Conservation (phyloP, 2,113 vertebrate genomes). For the Cyprinodon variegatus region DNA sequence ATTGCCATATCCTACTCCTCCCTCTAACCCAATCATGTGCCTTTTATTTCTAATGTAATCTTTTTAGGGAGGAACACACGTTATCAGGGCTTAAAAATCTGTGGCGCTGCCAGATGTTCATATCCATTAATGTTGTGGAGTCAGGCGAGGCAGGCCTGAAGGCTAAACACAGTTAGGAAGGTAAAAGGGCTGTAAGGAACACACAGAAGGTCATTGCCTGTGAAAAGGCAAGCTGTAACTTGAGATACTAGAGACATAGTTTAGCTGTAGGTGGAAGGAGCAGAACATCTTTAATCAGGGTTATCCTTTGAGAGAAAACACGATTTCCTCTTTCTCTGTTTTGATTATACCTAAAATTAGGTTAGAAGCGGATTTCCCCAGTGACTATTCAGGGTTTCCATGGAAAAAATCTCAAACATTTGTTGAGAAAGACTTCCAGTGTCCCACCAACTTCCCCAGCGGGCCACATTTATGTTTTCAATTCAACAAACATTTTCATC, state of each 20-base stretch:
- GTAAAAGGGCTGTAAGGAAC: constrained; percentile 22
- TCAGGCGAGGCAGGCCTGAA: constrained; percentile 53
- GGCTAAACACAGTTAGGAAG: constrained; percentile 50
- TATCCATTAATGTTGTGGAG: constrained; percentile 66
- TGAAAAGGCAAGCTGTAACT: constrained; percentile 52
- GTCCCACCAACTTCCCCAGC: constrained; percentile 28
- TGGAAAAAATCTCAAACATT: constrained; percentile 22
- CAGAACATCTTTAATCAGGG: constrained; percentile 31
- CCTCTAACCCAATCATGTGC: constrained; percentile 64
- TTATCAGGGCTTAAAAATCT: constrained; percentile 66
- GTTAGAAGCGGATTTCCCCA: not conserved
- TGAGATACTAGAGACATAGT: constrained; percentile 45
- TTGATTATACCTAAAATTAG: constrained; percentile 7
- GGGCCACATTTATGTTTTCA: constrained; percentile 44
- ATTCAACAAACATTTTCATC: constrained; percentile 9
- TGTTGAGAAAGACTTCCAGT: constrained; percentile 33
- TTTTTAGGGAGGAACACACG: constrained; percentile 53
- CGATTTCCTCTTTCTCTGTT: constrained; percentile 13
- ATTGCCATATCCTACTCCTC: constrained; percentile 57
- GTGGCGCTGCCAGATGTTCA: constrained; percentile 63
- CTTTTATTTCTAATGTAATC: constrained; percentile 67
- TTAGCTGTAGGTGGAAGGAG: constrained; percentile 30
- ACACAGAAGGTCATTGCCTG: constrained; percentile 31
- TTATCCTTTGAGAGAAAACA: constrained; percentile 14
- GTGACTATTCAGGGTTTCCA: constrained; percentile 3